A percentile compares a stretch with the other conserved stretches of the same genome.
These are phyloP conservation scores for Tinamus guttatus DNA, from an alignment of 2,113 vertebrate genomes.

Conservation along the genomic window DNA sequence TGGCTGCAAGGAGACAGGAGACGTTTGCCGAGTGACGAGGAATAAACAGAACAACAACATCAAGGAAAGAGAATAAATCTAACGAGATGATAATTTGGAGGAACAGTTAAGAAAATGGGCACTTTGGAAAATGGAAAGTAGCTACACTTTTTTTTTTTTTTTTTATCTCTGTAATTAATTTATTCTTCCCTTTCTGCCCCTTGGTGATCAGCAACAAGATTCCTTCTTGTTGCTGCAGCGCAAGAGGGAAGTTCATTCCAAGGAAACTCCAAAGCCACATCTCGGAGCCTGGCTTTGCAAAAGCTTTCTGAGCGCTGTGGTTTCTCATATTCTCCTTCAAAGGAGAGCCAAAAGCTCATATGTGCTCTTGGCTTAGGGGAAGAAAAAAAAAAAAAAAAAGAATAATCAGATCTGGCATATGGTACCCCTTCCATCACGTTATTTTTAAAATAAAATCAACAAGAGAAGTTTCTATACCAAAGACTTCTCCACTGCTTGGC, in stretches of 20 bases:
- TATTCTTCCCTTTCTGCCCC: neutral
- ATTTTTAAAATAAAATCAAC: neutral
- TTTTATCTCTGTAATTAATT: neutral
- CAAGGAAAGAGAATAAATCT: constrained; percentile 57
- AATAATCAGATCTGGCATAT: neutral
- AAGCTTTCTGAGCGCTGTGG: neutral
- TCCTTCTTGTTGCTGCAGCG: neutral
- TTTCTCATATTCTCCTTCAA: neutral
- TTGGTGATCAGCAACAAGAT: neutral
- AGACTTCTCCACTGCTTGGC: neutral
- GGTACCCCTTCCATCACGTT: neutral
- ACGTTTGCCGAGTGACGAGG: constrained; percentile 69
- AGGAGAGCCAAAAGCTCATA: neutral
- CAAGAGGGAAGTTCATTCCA: neutral
- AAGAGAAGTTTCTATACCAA: neutral
- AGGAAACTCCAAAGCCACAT: neutral
- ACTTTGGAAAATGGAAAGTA: constrained; percentile 56
- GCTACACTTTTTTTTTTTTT: neutral
- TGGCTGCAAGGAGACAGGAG: constrained; percentile 75
- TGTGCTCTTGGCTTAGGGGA: neutral
- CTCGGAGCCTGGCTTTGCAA: neutral
- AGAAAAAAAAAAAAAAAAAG: no score
- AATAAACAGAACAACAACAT: constrained; percentile 75
- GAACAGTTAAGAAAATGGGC: constrained; percentile 67
- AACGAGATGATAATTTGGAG: constrained; percentile 70